Base-by-base conservation (phyloP, 2,113 vertebrate genomes). In the Spilogale gracilis region DNA sequence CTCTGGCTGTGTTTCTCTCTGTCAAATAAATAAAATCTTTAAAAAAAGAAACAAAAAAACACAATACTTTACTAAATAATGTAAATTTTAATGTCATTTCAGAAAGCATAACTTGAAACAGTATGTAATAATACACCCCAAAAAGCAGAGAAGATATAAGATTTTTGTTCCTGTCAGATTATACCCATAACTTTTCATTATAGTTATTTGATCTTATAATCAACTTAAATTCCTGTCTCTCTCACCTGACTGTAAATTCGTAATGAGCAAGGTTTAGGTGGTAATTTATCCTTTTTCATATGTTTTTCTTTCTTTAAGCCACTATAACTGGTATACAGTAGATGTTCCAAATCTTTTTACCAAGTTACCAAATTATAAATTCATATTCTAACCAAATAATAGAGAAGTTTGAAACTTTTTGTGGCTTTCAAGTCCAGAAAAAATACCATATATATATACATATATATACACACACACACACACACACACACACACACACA, bases 101-200 rank as follows among this genome's bases (percentile, higher is more conserved):
- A 81, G 38, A 79, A 89, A 82, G 23, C 3, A 48, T 82, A 60
- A 69, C 9, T 93, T 80, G 48, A 96, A 91, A 93, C 52, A 58
- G 61, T 10, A 45, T 38, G 38, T 38, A 58, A 48, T 60, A 87
- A 61, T 90, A 86, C 21, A 65, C 9, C 11, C 32, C 52, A 48
- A 18, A 65, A 89, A 91, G 27, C 14, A 95, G 74, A 84, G 61
- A 81, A 93, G 11, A 52, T 14, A 78, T 0, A 74, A 20, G 21
- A 74, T 9, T 89, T 83, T 93, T 81, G 13, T 67, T 38, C 9
- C 80, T 79, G 13, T 61, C 23, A 78, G 12, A 86, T 13, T 83
- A 30, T 94, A 20, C 43, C 69, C 92, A 76, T 61, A 69, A 18
- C 16, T 92, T 76, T 78, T 67, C 17, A 71, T 54, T 67, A 20